phyloP scores from a whole-genome alignment of 2,113 vertebrate species.

The Calyptommatus sinebrachiatus region DNA sequence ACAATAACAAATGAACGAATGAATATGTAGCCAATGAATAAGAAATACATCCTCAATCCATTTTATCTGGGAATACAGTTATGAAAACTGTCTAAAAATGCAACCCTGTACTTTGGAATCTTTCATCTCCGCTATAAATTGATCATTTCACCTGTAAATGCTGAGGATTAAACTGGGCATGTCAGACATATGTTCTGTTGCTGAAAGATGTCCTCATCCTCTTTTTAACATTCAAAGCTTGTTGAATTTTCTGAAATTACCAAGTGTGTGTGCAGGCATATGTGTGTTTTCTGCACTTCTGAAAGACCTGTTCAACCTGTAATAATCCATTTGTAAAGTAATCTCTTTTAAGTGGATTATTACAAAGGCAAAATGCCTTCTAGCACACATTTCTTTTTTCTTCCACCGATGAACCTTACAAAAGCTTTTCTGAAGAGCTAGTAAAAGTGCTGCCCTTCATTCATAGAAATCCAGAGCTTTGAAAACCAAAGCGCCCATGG shows the following conservation, averaged over 20 bases:
- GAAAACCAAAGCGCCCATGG: not conserved
- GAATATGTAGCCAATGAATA: not conserved
- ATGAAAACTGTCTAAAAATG: not conserved
- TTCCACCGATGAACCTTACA: not conserved
- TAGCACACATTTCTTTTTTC: not conserved
- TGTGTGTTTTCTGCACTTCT: not conserved
- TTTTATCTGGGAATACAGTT: not conserved
- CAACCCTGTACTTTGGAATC: not conserved
- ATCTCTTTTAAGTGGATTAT: not conserved
- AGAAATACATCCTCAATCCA: not conserved
- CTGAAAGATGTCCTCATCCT: not conserved
- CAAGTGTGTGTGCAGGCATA: not conserved
- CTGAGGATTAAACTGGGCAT: not conserved
- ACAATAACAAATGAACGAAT: not conserved
- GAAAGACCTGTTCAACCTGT: not conserved
- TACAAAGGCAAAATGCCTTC: not conserved
- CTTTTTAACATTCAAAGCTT: not conserved
- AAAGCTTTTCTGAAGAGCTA: not conserved
- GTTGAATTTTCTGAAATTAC: not conserved
- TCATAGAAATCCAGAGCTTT: not conserved
- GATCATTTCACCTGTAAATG: not conserved
- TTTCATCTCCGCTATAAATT: not conserved
- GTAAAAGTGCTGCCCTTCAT: not conserved
- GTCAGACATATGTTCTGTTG: not conserved
- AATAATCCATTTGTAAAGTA: constrained; percentile 3